A percentile compares a stretch with the other conserved stretches of the same genome.
Evolutionary conservation across 2,888 invertebrate genomes (phyloP).

Genomic region (Lasioglossum leucozonium): DNA sequence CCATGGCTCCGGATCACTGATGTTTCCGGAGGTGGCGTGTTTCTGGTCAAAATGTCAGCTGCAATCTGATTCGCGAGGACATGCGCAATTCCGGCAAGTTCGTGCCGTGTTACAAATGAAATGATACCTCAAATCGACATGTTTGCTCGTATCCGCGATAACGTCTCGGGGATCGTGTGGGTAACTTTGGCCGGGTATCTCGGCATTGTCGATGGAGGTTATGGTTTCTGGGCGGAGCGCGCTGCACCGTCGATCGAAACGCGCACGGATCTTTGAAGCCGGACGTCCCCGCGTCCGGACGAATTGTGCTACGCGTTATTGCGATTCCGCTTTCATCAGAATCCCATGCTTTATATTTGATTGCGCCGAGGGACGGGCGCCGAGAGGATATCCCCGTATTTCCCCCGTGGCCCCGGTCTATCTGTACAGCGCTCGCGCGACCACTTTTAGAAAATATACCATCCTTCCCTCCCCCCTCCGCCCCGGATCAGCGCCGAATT

Average conservation of each 20-base stretch:
- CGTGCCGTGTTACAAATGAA: constrained; percentile 3
- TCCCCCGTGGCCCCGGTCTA: neutral
- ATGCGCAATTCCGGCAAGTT: neutral
- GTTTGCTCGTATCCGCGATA: neutral
- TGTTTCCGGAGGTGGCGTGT: neutral
- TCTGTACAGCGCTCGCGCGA: neutral
- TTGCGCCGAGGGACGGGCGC: neutral
- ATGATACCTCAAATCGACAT: constrained; percentile 9
- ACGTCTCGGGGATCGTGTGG: too few species aligned
- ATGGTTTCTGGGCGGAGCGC: neutral
- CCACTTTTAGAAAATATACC: neutral
- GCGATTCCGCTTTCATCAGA: neutral
- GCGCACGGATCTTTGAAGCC: neutral
- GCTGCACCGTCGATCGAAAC: neutral
- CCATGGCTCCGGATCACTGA: neutral
- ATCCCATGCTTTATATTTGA: constrained; percentile 9
- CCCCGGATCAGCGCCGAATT: neutral
- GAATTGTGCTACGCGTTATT: neutral
- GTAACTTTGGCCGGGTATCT: neutral
- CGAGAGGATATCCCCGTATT: neutral
- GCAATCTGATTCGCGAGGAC: neutral
- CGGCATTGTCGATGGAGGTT: constrained; percentile 2
- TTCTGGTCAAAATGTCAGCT: neutral
- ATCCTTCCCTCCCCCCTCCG: too few species aligned
- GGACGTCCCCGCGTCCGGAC: neutral